phyloP scores from a whole-genome alignment of 2,888 invertebrate genomes.

The Eilema depressum region DNA sequence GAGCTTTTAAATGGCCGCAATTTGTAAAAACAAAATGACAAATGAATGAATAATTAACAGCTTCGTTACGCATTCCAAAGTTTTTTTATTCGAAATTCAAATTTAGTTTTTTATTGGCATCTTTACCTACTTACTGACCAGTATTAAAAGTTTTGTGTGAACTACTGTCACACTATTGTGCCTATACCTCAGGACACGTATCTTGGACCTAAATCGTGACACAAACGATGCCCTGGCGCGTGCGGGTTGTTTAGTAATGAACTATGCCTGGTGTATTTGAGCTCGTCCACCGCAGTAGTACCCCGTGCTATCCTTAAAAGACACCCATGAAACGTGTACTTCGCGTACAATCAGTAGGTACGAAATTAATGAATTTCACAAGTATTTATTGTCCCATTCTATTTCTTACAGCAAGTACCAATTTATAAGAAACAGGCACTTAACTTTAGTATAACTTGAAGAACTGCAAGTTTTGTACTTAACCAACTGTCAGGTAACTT shows the following conservation, averaged over 20 bases:
- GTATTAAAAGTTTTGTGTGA: background rate
- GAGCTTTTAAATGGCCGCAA: background rate
- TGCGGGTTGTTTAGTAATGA: too few species aligned
- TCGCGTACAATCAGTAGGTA: too few species aligned
- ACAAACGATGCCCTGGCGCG: too few species aligned
- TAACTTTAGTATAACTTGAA: background rate
- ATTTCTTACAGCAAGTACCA: background rate
- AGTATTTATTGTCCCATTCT: too few species aligned
- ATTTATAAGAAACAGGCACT: background rate
- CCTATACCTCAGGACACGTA: too few species aligned
- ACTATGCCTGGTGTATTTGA: too few species aligned
- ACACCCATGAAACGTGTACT: too few species aligned
- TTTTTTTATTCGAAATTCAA: background rate
- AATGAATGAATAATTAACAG: background rate
- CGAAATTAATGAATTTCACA: too few species aligned
- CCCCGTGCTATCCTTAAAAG: too few species aligned
- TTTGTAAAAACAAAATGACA: constrained; percentile 1
- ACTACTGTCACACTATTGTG: background rate
- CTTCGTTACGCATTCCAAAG: constrained; percentile 3
- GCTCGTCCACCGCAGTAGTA: too few species aligned
- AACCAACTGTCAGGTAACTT: background rate
- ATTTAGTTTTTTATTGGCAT: background rate
- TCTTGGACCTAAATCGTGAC: too few species aligned
- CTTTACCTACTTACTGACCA: background rate
- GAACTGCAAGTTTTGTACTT: background rate